Evolutionary conservation across 1,140 invertebrate genomes (phyloP), one percentile per base, ranked within the genome.

Genomic region (Anadara kagoshimensis): DNA sequence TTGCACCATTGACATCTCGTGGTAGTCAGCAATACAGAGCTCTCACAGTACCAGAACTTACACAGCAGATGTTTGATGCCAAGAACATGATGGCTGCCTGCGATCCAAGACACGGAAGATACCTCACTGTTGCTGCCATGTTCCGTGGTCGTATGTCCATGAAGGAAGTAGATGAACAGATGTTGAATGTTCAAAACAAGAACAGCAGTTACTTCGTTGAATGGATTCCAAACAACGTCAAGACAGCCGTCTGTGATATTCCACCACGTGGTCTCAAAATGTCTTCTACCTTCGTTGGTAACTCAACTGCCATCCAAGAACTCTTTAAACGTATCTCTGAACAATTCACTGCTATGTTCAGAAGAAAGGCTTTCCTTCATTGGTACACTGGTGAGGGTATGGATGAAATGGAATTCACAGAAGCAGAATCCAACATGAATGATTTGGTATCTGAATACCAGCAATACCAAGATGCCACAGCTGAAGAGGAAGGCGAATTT

Each of bases 81-180:
- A 93, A 93, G 85, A 94, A 94, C 85, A 93, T 94, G 92, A 94
- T 94, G 93, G 93, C 93, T 22, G 93, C 93, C 14, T 94, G 93
- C 81, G 93, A 94, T 85, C 93, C 93, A 0, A 85, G 93, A 56
- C 92, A 92, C 73, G 93, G 93, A 0, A 83, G 90, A 29, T 92
- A 91, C 83, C 83, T 91, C 5, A 95, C 94, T 1, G 93, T 97
- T 1, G 96, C 96, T 3, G 94, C 95, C 57, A 95, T 98, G 83
- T 98, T 98, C 93, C 93, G 95, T 67, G 97, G 91, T 44, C 91
- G 95, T 59, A 97, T 98, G 96, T 97, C 96, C 41, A 98, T 98
- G 96, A 97, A 97, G 90, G 96, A 97, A 86, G 94, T 92, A 5
- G 94, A 95, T 81, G 90, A 88, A 72, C 86, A 88, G 79, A 87